Evolutionary conservation across 1,140 invertebrate genomes (phyloP).

Genomic region (Drosophila pseudoananassae): DNA sequence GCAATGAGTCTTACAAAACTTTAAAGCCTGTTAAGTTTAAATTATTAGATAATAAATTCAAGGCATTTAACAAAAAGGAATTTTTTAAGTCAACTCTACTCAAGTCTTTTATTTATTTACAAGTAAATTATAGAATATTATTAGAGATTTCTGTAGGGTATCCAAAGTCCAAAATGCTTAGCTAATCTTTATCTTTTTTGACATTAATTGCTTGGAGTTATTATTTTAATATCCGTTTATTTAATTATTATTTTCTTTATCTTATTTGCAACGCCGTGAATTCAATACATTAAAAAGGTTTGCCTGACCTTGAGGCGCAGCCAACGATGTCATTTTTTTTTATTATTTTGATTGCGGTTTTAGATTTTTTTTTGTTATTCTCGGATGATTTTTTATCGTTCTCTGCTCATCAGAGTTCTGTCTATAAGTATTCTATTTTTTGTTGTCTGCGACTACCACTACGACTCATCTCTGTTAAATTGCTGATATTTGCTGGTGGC

Average conservation of each 20-base stretch:
- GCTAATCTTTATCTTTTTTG: background rate
- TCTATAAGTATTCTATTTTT: constrained; percentile 11
- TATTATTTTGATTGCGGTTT: constrained; percentile 30
- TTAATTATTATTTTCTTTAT: constrained; percentile 31
- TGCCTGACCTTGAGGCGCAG: constrained; percentile 43
- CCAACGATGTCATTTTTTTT: constrained; percentile 30
- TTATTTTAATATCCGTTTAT: constrained; percentile 40
- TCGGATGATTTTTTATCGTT: constrained; percentile 26
- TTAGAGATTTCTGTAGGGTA: background rate
- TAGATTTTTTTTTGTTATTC: constrained; percentile 29
- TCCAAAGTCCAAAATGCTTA: background rate
- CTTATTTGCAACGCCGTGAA: constrained; percentile 45
- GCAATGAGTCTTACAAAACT: background rate
- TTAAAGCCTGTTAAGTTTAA: background rate
- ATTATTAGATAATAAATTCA: too few species aligned
- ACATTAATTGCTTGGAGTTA: constrained; percentile 39
- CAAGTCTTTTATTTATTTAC: too few species aligned
- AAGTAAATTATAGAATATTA: too few species aligned
- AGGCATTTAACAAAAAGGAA: too few species aligned
- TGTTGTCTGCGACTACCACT: constrained; percentile 1
- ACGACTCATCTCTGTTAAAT: constrained; percentile 24
- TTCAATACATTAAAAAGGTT: constrained; percentile 44
- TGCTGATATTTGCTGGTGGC: constrained; percentile 6
- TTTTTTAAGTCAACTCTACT: too few species aligned
- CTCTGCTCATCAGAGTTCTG: constrained; percentile 19